Evolutionary conservation across 2,113 vertebrate genomes (phyloP).

Genomic region (Tupaia tana): DNA sequence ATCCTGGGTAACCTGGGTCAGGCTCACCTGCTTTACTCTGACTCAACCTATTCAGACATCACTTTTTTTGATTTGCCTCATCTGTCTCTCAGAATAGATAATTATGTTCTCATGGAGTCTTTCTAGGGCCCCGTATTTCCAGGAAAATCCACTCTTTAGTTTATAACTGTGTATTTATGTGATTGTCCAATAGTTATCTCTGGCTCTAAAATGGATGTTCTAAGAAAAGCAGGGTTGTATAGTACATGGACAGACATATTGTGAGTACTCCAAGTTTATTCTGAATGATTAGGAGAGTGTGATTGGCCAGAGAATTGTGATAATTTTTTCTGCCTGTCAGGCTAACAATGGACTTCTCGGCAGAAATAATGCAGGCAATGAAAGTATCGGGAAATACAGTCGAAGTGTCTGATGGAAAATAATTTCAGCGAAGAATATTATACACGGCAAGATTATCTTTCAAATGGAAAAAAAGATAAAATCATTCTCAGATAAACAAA

Average conservation of each 20-base stretch:
- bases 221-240: neutral
- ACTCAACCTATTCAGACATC: neutral
- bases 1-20: neutral
- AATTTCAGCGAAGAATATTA: too few species aligned
- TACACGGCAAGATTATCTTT: too few species aligned
- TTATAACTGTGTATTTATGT: neutral
- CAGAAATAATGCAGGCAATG: too few species aligned
- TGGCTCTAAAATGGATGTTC: neutral
- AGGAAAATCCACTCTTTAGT: neutral
- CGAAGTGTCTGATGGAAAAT: too few species aligned
- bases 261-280: neutral
- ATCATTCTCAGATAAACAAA: too few species aligned
- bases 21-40: neutral
- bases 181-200: neutral
- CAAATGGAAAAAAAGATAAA: too few species aligned
- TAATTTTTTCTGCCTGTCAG: neutral
- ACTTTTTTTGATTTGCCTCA: neutral
- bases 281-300: neutral
- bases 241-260: neutral
- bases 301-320: neutral
- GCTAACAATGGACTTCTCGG: too few species aligned
- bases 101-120: neutral
- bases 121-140: neutral
- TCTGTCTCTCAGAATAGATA: neutral
- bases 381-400: too few species aligned